Percentiles rank a stretch among this genome's conserved stretches.
These are phyloP conservation scores for Erythrocercus mccallii DNA, from an alignment of 2,113 vertebrate species.

Conservation along the genomic window DNA sequence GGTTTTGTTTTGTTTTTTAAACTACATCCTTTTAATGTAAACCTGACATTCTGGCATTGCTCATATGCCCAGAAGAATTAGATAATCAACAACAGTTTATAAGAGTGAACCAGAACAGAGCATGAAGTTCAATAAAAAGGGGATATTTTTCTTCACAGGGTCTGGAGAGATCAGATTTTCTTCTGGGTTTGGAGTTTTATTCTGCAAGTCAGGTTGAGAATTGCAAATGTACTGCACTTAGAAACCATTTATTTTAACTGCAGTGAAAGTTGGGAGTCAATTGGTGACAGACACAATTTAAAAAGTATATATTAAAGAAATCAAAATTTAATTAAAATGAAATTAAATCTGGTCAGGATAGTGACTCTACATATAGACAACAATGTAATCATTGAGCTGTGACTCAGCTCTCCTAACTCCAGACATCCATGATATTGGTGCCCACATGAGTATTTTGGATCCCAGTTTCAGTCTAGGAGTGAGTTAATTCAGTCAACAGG, in stretches of 20 bases:
- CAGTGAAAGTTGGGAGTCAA: not conserved
- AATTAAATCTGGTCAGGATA: not conserved
- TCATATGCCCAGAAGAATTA: constrained; percentile 70
- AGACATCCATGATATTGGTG: not conserved
- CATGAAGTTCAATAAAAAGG: constrained; percentile 40
- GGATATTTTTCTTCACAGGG: not conserved
- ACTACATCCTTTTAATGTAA: constrained; percentile 73
- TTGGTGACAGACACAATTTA: not conserved
- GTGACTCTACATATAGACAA: not conserved
- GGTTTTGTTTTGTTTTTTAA: constrained; percentile 68
- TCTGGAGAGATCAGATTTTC: not conserved
- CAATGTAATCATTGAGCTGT: accelerated
- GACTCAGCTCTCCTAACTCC: not conserved
- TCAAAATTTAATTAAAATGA: not conserved
- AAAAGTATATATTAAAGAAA: not conserved
- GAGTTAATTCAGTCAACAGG: not conserved
- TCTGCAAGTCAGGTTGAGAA: not conserved
- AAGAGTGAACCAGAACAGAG: constrained; percentile 47
- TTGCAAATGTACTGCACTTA: not conserved
- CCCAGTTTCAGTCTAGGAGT: not conserved
- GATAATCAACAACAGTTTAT: constrained; percentile 74
- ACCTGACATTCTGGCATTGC: constrained; percentile 69
- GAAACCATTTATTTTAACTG: not conserved
- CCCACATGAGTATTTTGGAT: not conserved
- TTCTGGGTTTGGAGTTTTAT: not conserved